phyloP scores from a whole-genome alignment of 2,888 invertebrate species.

The Linhomoeus sp. region DNA sequence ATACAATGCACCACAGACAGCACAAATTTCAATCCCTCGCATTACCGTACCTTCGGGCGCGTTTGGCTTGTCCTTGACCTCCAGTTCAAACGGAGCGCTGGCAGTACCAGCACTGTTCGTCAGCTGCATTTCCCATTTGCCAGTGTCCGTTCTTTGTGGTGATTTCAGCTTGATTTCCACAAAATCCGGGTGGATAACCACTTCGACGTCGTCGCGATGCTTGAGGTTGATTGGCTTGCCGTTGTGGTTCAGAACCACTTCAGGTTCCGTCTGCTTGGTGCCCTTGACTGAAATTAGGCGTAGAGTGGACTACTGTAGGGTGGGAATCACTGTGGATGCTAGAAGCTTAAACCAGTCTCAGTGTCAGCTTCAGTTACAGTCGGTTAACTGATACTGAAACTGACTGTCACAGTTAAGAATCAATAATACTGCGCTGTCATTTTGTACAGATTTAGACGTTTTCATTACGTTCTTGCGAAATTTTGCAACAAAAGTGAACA shows the following conservation, averaged over 20 bases:
- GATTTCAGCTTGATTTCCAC: constrained; percentile 74
- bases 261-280: constrained; percentile 21
- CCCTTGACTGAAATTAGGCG: constrained; percentile 15
- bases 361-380: no score
- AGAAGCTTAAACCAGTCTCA: no score
- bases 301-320: no score
- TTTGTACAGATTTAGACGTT: no score
- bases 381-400: no score
- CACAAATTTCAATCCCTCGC: no score
- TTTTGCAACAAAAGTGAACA: no score
- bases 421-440: no score
- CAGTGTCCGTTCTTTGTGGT: constrained; percentile 50
- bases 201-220: constrained; percentile 69
- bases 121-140: constrained; percentile 75
- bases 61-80: constrained; percentile 27
- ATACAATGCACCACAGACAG: no score
- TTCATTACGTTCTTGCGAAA: no score
- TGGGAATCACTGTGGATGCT: no score
- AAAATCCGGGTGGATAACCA: constrained; percentile 73
- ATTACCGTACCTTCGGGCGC: constrained; percentile 8
- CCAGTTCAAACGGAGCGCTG: constrained; percentile 34
- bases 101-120: constrained; percentile 65
- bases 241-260: constrained; percentile 72
- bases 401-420: no score
- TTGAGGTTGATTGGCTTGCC: constrained; percentile 46